These are phyloP conservation scores for Drosophila subobscura DNA, from an alignment of 1,140 invertebrate species.

Conservation along the genomic window DNA sequence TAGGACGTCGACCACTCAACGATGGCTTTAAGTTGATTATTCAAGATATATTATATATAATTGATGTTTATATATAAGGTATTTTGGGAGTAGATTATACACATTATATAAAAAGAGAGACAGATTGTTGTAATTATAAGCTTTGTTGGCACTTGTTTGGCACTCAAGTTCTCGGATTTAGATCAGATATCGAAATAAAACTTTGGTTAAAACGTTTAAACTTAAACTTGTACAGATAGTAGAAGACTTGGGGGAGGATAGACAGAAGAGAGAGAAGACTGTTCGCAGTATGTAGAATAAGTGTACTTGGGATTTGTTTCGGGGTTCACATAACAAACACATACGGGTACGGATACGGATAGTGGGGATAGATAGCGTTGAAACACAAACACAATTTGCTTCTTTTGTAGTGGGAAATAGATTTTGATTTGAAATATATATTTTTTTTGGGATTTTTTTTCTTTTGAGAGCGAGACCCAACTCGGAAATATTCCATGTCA, in stretches of 20 bases:
- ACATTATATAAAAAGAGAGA: constrained; percentile 40
- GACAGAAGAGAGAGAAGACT: constrained; percentile 43
- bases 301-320: constrained; percentile 43
- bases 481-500: constrained; percentile 60
- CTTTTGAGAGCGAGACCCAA: constrained; percentile 50
- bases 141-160: constrained; percentile 6
- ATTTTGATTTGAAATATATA: constrained; percentile 14
- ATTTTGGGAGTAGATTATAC: constrained; percentile 56
- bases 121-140: constrained; percentile 32
- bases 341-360: constrained; percentile 49
- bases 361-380: constrained; percentile 22
- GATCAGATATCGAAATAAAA: constrained; percentile 53
- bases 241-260: constrained; percentile 34
- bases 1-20: constrained; percentile 83
- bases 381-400: constrained; percentile 65
- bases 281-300: constrained; percentile 56
- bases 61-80: constrained; percentile 37
- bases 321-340: constrained; percentile 72
- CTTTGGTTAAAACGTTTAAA: constrained; percentile 58
- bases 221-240: constrained; percentile 43
- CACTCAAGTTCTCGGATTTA: constrained; percentile 26
- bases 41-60: constrained; percentile 58
- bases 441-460: constrained; percentile 19
- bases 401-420: constrained; percentile 25
- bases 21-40: constrained; percentile 81